Conservation (phyloP, 2,113 vertebrate genomes). For the Catagonus wagneri region DNA sequence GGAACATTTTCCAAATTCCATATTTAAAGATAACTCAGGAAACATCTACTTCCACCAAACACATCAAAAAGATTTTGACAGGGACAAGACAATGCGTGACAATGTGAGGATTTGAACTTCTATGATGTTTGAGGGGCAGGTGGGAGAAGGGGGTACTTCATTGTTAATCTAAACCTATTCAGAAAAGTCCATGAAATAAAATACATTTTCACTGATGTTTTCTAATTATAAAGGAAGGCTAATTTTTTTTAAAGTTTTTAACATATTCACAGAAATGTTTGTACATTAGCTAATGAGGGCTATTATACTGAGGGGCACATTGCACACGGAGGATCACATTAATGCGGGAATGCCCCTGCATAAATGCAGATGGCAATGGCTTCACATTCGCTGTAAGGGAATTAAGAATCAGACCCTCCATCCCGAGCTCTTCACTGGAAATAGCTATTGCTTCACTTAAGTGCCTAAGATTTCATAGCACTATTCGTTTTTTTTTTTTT, state of each 20-base stretch:
- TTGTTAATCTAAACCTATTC: conserved; percentile 53
- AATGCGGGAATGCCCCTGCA: conserved; percentile 58
- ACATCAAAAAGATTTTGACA: conserved; percentile 38
- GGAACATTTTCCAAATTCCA: background rate
- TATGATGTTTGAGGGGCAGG: background rate
- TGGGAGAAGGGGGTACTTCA: background rate
- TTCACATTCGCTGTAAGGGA: conserved; percentile 6
- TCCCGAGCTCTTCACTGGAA: conserved; percentile 50
- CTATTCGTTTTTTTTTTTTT: background rate
- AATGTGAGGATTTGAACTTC: conserved; percentile 30
- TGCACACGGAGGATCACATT: conserved; percentile 2
- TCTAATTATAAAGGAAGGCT: conserved; percentile 75
- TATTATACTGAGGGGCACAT: conserved; percentile 65
- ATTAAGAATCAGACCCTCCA: conserved; percentile 16
- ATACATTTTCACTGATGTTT: conserved; percentile 76
- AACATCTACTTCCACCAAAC: background rate
- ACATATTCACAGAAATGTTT: conserved; percentile 79
- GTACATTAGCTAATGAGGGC: conserved; percentile 64
- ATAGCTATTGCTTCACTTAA: conserved; percentile 29
- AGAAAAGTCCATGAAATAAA: conserved; percentile 74
- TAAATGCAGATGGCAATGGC: conserved; percentile 57
- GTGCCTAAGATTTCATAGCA: conserved; percentile 10
- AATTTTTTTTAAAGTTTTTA: conserved; percentile 74
- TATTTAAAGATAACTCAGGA: conserved; percentile 11
- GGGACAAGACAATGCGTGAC: background rate